Evolutionary conservation across 2,888 invertebrate species (phyloP).

Genomic region (Standfussiana lucernea): DNA sequence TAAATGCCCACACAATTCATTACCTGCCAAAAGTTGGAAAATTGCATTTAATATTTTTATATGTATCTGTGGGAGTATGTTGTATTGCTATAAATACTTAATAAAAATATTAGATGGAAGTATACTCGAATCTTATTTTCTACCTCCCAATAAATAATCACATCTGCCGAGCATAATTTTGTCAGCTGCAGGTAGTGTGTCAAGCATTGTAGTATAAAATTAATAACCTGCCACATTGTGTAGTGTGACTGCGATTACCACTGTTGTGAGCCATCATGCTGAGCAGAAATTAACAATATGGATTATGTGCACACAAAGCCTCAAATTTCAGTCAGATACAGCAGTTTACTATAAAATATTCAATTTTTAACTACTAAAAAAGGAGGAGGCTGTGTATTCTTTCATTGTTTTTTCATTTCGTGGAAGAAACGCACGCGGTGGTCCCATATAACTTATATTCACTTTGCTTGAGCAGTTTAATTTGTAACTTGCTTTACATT

Average conservation of each 20-base stretch:
- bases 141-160: not conserved
- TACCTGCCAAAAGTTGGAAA: conserved; percentile 83
- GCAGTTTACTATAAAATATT: too few relatives aligned
- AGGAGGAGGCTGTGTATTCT: too few relatives aligned
- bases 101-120: conserved; percentile 90
- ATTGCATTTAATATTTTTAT: conserved; percentile 89
- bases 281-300: too few relatives aligned
- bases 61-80: conserved; percentile 79
- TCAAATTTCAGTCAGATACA: too few relatives aligned
- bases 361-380: too few relatives aligned
- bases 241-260: not conserved
- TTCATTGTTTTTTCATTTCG: too few relatives aligned
- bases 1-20: conserved; percentile 83
- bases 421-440: too few relatives aligned
- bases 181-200: not conserved
- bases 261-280: not conserved
- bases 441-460: too few relatives aligned
- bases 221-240: not conserved
- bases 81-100: conserved; percentile 81
- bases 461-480: too few relatives aligned
- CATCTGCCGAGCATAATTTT: not conserved
- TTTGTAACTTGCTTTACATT: too few relatives aligned
- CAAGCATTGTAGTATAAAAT: not conserved
- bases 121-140: conserved; percentile 65
- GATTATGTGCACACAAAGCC: too few relatives aligned